phyloP scores from a whole-genome alignment of 2,797 vertebrate genomes.

The Rallus crepitans region DNA sequence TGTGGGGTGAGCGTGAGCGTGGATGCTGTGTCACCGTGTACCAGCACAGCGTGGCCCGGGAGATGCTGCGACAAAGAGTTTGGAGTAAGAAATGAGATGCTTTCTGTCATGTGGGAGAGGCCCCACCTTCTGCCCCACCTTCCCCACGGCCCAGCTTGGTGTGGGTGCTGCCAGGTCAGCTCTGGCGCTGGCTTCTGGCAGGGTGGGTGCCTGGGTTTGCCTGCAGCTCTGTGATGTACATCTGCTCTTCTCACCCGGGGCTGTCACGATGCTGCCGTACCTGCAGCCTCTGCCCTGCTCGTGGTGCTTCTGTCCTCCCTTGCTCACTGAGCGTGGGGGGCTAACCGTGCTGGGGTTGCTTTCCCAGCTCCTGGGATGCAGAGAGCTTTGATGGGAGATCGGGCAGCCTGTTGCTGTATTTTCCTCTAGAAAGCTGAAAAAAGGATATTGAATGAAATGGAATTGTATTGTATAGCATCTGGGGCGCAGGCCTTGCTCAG shows the following conservation, averaged over 20 bases:
- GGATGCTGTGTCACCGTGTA: neutral
- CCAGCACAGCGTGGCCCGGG: neutral
- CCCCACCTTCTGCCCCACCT: no score
- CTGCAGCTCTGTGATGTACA: neutral
- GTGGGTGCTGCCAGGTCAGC: neutral
- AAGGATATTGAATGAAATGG: neutral
- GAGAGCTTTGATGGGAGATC: neutral
- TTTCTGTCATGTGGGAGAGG: neutral
- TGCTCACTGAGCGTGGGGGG: neutral
- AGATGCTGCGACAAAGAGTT: neutral
- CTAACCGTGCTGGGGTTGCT: neutral
- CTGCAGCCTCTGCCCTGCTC: neutral
- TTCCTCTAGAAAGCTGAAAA: neutral
- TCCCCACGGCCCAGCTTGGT: neutral
- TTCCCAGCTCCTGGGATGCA: neutral
- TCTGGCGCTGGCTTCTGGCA: neutral
- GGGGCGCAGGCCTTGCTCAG: neutral
- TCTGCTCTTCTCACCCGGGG: rapidly evolving
- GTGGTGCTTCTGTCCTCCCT: neutral
- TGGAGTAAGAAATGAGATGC: neutral
- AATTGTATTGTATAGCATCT: neutral
- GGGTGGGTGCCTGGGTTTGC: rapidly evolving
- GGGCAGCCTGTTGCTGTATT: neutral
- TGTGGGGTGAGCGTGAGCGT: neutral
- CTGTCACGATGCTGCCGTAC: neutral